Evolutionary conservation across 2,888 invertebrate species (phyloP).

Genomic region (Tenthredo mesomela): DNA sequence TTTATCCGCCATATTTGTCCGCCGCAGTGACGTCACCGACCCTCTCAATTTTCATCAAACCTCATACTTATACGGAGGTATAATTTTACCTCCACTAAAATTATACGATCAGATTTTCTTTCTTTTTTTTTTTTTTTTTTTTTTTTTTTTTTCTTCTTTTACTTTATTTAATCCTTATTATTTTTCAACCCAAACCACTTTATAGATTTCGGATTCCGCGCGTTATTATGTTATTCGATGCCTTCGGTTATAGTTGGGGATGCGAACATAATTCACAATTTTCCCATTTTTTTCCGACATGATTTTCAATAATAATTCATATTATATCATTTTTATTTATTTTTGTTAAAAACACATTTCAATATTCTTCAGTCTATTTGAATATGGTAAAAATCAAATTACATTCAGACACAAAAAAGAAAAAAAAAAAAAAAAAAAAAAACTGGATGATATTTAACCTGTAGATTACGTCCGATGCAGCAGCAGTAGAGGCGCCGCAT

Average conservation of each 20-base stretch:
- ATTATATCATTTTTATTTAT: neutral
- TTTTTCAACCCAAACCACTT: neutral
- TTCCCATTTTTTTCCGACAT: neutral
- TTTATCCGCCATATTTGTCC: constrained; percentile 5
- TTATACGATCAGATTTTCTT: constrained; percentile 3
- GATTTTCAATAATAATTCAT: neutral
- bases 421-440: too few species aligned
- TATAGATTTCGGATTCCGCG: constrained; percentile 1
- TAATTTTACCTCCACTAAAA: constrained; percentile 27
- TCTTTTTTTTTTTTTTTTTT: too few species aligned
- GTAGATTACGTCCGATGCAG: neutral
- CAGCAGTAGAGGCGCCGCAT: constrained; percentile 10
- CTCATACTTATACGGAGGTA: constrained; percentile 10
- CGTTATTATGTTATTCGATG: constrained; percentile 20
- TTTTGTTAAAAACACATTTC: neutral
- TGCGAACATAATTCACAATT: neutral
- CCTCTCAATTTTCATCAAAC: constrained; percentile 35
- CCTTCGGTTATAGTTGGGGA: neutral
- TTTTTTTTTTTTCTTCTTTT: neutral
- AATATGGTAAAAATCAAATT: neutral
- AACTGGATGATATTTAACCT: neutral
- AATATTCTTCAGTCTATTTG: neutral
- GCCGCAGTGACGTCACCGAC: constrained; percentile 26
- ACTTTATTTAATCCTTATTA: neutral
- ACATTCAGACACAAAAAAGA: neutral